These are phyloP conservation scores for Philhelius pedissequus DNA, from an alignment of 2,888 invertebrate species.

Conservation along the genomic window DNA sequence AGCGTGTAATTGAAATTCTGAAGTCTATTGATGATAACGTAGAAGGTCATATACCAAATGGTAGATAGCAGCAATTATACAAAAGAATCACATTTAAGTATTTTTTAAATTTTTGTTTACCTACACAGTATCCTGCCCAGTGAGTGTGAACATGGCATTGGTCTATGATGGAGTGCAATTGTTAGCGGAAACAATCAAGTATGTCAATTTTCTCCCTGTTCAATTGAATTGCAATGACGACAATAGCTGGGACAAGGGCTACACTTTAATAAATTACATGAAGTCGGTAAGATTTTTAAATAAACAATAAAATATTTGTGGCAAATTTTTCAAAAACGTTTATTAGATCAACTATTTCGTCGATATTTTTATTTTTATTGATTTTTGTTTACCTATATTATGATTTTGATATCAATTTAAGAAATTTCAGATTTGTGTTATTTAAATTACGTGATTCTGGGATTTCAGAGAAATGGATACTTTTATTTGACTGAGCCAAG, in stretches of 20 bases:
- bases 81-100: not conserved
- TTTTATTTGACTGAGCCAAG: no score
- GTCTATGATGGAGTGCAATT: conserved; percentile 91
- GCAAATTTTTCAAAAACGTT: no score
- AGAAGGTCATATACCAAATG: conserved; percentile 75
- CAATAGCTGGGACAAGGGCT: conserved; percentile 88
- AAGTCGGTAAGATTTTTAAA: conserved; percentile 73
- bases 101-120: not conserved
- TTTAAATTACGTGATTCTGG: no score
- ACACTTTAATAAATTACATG: conserved; percentile 90
- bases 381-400: no score
- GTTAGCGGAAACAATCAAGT: conserved; percentile 88
- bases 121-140: conserved; percentile 75
- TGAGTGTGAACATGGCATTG: conserved; percentile 86
- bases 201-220: conserved; percentile 80
- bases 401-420: no score
- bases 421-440: no score
- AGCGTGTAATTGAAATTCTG: conserved; percentile 80
- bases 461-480: no score
- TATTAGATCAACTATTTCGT: no score
- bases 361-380: no score
- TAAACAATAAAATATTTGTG: no score
- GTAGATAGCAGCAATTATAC: conserved; percentile 63
- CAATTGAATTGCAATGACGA: conserved; percentile 82
- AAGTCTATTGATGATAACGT: conserved; percentile 74